Evolutionary conservation across 37 sponge, comb jelly and placozoan genomes (phyloP), one percentile per base, ranked within the genome.

Genomic region (Axinella damicornis): DNA sequence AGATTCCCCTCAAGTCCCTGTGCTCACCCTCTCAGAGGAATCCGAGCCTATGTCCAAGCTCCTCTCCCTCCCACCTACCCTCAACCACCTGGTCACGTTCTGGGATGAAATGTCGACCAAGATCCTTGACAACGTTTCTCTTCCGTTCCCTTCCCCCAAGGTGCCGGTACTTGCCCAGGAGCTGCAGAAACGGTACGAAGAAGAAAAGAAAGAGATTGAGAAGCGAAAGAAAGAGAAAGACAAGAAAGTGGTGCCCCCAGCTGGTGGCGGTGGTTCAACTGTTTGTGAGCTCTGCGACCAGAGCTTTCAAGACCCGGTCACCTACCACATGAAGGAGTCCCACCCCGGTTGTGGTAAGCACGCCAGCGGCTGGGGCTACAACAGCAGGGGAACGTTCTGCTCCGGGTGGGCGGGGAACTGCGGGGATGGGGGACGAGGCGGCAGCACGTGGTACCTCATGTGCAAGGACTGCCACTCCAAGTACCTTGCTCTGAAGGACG

Each of bases 361-460:
- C 67, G 95, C 96, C 77, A 92, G 85, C 76, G 99, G 99, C 20
- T 92, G 91, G 96, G 99, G 99, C 60, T 98, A 98, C 93, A 98
- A 98, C 85, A 92, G 96, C 78, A 81, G 88, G 11, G 99, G 99
- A 20, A 78, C 83, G 24, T 96, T 91, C 84, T 98, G 96, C 71
- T 85, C 90, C 9, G 99, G 99, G 0, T 98, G 99, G 99, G 97
- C 99, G 0, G 99, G 99, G 13, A 94, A 90, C 83, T 98, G 99
- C 66, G 99, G 99, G 0, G 99, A 98, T 57, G 99, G 99, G 19
- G 99, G 99, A 5, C 69, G 83, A 57, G 99, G 94, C 1, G 92
- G 94, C 14, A 91, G 94, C 65, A 98, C 99, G 25, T 98, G 99
- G 99, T 98, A 98, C 83, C 88, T 98, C 71, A 90, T 98, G 87